Percentiles rank a stretch among this genome's conserved stretches.
phyloP scores from a whole-genome alignment of 2,113 vertebrate species.

The Hemiscyllium ocellatum region DNA sequence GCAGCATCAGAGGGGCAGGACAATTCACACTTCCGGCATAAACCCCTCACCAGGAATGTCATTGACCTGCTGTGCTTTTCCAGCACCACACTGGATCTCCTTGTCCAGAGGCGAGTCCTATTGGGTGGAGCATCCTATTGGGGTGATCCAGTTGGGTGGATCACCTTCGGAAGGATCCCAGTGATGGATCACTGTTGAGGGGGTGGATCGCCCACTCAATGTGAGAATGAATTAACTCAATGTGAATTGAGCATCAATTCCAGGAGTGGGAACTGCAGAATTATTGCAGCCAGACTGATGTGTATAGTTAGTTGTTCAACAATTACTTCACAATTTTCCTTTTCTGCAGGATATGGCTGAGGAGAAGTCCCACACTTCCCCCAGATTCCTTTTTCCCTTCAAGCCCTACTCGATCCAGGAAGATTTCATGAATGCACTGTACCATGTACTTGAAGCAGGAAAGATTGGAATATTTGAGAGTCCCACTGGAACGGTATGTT shows the following conservation, averaged over 20 bases:
- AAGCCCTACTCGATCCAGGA: conserved; percentile 77
- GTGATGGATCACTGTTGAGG: too few relatives aligned
- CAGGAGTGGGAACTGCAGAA: neutral
- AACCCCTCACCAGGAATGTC: too few relatives aligned
- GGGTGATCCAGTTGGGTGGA: neutral
- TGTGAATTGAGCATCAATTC: neutral
- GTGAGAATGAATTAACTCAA: neutral
- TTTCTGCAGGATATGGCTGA: conserved; percentile 20
- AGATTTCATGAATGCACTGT: conserved; percentile 78
- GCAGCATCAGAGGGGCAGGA: too few relatives aligned
- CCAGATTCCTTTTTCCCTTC: conserved; percentile 76
- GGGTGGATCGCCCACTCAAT: neutral
- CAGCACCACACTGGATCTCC: neutral
- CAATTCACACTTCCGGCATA: too few relatives aligned
- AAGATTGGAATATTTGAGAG: conserved; percentile 91
- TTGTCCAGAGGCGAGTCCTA: neutral
- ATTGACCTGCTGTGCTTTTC: too few relatives aligned
- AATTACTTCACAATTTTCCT: neutral
- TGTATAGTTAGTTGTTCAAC: too few relatives aligned
- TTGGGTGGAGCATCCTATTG: too few relatives aligned
- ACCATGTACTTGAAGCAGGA: conserved; percentile 67
- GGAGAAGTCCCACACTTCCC: conserved; percentile 45
- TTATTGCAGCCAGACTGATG: too few relatives aligned
- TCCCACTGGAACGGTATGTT: conserved; percentile 82
- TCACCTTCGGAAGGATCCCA: too few relatives aligned